These are phyloP conservation scores for Perccottus glenii DNA, from an alignment of 2,113 vertebrate species.

Conservation along the genomic window DNA sequence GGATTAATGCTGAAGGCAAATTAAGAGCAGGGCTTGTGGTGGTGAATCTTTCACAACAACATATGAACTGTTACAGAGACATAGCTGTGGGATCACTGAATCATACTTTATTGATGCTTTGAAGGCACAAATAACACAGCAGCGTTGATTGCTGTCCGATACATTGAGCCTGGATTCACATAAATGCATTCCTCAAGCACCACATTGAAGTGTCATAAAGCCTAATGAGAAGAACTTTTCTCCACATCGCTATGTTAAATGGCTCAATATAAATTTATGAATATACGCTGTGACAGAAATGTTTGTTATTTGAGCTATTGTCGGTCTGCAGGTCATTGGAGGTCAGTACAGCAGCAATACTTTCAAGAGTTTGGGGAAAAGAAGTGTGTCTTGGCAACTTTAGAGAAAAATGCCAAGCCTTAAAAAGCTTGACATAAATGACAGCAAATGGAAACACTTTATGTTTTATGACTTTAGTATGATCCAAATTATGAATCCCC, in stretches of 20 bases:
- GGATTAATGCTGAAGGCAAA: constrained; percentile 33
- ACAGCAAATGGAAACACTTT: neutral
- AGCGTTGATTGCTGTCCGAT: constrained; percentile 40
- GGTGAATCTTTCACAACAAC: constrained; percentile 46
- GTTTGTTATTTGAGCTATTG: neutral
- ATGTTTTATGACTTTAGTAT: neutral
- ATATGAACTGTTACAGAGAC: constrained; percentile 31
- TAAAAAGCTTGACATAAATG: neutral
- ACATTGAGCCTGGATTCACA: constrained; percentile 45
- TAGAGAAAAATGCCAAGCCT: neutral
- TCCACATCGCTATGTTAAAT: constrained; percentile 3
- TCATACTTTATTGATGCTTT: constrained; percentile 65
- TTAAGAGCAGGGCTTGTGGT: constrained; percentile 37
- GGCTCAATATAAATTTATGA: neutral
- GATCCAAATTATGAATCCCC: neutral
- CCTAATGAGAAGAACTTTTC: neutral
- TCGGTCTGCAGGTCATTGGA: constrained; percentile 1
- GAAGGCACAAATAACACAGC: constrained; percentile 56
- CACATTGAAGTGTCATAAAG: constrained; percentile 14
- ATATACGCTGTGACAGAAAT: neutral
- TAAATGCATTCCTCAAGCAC: constrained; percentile 51
- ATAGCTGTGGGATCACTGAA: constrained; percentile 55
- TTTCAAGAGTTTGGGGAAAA: neutral
- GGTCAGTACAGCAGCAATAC: neutral
- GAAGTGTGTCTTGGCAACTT: neutral